Conservation (phyloP, 2,797 vertebrate species). For the Chaetodon trifasciatus region DNA sequence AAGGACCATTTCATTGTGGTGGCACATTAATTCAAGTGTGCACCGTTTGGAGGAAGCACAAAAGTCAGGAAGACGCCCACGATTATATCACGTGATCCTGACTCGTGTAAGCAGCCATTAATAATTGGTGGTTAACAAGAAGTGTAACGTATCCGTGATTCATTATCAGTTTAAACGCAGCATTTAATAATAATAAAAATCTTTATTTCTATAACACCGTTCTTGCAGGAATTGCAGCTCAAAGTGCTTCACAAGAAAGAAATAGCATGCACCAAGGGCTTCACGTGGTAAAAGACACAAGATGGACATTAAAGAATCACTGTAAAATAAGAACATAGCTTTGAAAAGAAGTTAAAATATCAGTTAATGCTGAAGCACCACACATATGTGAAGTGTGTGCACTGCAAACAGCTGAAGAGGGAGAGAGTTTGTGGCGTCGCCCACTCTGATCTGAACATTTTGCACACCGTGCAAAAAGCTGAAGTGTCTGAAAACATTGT, state of each 20-base stretch:
- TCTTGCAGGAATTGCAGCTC: too few relatives aligned
- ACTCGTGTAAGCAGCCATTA: not conserved
- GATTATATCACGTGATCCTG: not conserved
- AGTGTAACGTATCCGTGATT: not conserved
- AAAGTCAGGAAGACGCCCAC: not conserved
- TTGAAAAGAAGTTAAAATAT: not conserved
- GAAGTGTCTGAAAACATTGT: not conserved
- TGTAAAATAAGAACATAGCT: too few relatives aligned
- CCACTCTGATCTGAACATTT: not conserved
- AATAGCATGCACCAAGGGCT: too few relatives aligned
- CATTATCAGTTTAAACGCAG: too few relatives aligned
- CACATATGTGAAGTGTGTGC: not conserved
- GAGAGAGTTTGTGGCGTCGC: not conserved
- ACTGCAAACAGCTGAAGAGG: not conserved
- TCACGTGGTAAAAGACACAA: too few relatives aligned
- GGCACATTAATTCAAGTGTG: not conserved
- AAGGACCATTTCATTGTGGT: constrained; percentile 2
- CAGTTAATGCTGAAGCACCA: not conserved
- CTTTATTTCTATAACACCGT: too few relatives aligned
- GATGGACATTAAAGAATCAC: too few relatives aligned
- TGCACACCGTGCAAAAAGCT: not conserved
- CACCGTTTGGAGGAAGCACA: not conserved
- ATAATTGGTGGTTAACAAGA: not conserved
- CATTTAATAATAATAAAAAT: too few relatives aligned
- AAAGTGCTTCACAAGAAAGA: too few relatives aligned